Percentiles rank a stretch among this genome's conserved stretches.
These are phyloP conservation scores for Penaeus indicus DNA, from an alignment of 1,140 invertebrate genomes.

Conservation along the genomic window DNA sequence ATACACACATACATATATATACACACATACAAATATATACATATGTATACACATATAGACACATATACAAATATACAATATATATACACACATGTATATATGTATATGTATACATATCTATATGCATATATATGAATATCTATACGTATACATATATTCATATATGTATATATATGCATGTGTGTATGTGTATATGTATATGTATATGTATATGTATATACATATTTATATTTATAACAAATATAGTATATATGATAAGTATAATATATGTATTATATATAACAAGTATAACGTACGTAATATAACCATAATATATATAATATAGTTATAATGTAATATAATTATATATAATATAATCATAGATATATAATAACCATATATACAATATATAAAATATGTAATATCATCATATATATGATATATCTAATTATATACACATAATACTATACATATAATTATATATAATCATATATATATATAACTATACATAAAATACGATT, in stretches of 20 bases:
- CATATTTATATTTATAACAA: background rate
- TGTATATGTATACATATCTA: background rate
- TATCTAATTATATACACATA: no score
- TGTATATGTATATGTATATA: background rate
- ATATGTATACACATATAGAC: no score
- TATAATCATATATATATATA: slow-evolving; percentile 6
- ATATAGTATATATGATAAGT: background rate
- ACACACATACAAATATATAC: no score
- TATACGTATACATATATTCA: background rate
- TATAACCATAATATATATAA: no score
- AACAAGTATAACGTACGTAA: no score
- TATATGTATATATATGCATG: background rate
- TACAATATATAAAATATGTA: no score
- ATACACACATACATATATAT: no score
- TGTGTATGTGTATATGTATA: background rate
- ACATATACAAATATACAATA: background rate
- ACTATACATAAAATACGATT: background rate
- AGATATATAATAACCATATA: no score
- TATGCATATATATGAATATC: background rate
- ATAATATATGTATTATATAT: no score
- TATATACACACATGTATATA: background rate
- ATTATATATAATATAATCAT: no score
- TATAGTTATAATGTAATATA: no score
- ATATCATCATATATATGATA: no score
- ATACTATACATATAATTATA: background rate